phyloP scores from a whole-genome alignment of 2,113 vertebrate genomes.

The Microcebus jonahi region DNA sequence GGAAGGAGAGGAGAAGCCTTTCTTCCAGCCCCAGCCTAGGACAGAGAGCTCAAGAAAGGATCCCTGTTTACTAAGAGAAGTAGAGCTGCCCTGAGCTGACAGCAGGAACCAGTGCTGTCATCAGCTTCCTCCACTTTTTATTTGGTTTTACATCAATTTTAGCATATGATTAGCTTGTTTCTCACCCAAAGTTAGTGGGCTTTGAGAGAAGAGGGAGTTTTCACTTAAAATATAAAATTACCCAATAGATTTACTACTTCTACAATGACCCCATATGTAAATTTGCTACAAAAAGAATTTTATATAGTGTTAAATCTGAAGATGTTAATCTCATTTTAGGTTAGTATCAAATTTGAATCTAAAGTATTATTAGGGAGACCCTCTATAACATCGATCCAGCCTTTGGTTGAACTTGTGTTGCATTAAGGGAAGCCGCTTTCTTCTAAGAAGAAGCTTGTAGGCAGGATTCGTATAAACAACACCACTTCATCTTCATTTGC shows the following conservation, averaged over 20 bases:
- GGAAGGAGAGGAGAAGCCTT: not conserved
- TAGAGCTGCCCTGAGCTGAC: not conserved
- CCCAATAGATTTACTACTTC: not conserved
- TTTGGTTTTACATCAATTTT: not conserved
- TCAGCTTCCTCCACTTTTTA: not conserved
- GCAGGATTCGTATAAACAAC: not conserved
- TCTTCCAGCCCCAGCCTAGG: not conserved
- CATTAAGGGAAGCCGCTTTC: not conserved
- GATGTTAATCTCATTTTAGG: not conserved
- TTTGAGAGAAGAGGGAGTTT: slow-evolving; percentile 2
- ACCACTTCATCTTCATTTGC: not conserved
- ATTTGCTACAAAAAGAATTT: not conserved
- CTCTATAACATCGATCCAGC: not conserved
- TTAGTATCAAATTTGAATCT: not conserved
- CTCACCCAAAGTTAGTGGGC: not conserved
- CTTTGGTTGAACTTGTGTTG: not conserved
- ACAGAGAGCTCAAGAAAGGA: not conserved
- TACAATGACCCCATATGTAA: not conserved
- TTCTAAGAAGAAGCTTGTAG: not conserved
- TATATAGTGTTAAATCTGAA: not conserved
- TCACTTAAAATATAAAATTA: slow-evolving; percentile 21
- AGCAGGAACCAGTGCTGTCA: not conserved
- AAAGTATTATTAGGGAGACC: not conserved
- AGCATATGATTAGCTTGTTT: not conserved
- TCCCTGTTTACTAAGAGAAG: not conserved